Base-by-base conservation (phyloP, 92 coral and sea anemone genomes). In the Porites lobata region DNA sequence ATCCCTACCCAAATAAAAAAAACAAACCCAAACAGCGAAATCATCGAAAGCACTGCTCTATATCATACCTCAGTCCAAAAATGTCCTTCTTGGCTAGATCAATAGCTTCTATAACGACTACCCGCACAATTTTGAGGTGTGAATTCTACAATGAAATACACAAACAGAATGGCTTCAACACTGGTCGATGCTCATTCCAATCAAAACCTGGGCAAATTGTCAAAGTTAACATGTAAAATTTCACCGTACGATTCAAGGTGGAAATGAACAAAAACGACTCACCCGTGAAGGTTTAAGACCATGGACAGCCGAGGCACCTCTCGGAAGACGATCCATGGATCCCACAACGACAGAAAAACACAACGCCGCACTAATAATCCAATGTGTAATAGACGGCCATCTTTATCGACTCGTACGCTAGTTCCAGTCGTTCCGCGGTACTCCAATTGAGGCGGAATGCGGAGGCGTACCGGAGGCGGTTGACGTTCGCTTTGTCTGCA, bases 1-100 rank as follows among this genome's bases (percentile, higher is more conserved):
- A 38, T 38, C 47, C 47, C 47, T 38, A 0, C 47, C n/a, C 8
- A 62, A 62, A n/a, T 20, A 15, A 15, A 14, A 6, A 14, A 15
- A 15, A 62, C n/a, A 62, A 47, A n/a, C 18, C n/a, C 32, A 51
- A 51, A 38, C 22, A 1, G 29, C 38, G n/a, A 22, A 32, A 82
- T 71, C 47, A 13, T 52, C 12, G 66, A n/a, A 22, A 29, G 17
- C 5, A 20, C 8, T 76, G 2, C 6, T 84, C 19, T 12, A 20
- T 3, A 10, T 50, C 98, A 29, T 74, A 97, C 99, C 99, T 97
- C 32, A 97, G 82, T 22, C 99, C 99, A 91, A 97, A 97, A 15
- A 97, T 92, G 80, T 97, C 99, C 84, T 98, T 98, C 82, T 98
- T 98, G 65, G 98, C 98, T 76, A 98, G 63, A 51, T 91, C 83